phyloP scores from a whole-genome alignment of 2,888 invertebrate species.

The Hymenopus coronatus region DNA sequence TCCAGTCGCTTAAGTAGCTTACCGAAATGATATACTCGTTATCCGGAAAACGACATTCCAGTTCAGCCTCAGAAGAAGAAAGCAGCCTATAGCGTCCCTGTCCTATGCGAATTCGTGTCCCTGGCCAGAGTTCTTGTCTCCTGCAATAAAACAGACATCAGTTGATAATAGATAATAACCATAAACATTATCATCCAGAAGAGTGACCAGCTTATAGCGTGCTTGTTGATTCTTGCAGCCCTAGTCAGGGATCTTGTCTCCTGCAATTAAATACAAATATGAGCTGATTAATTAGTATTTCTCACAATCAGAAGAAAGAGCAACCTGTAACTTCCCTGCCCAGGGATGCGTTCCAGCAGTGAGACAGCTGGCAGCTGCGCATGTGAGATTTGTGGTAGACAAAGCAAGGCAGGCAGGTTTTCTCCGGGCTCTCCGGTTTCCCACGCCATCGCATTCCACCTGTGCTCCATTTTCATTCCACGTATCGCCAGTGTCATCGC shows the following conservation, averaged over 20 bases:
- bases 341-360: too few relatives aligned
- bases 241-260: too few relatives aligned
- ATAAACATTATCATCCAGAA: neutral
- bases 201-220: constrained; percentile 36
- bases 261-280: too few relatives aligned
- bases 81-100: constrained; percentile 38
- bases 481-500: too few relatives aligned
- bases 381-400: too few relatives aligned
- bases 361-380: too few relatives aligned
- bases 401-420: too few relatives aligned
- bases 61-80: constrained; percentile 37
- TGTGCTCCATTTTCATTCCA: too few relatives aligned
- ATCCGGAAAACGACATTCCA: constrained; percentile 39
- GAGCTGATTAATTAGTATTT: too few relatives aligned
- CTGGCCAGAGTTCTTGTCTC: neutral
- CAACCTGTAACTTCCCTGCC: constrained; percentile 37
- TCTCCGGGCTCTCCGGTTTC: too few relatives aligned
- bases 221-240: constrained; percentile 36
- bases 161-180: too few relatives aligned
- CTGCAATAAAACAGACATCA: neutral
- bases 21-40: constrained; percentile 38
- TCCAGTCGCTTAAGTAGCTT: constrained; percentile 20
- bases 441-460: too few relatives aligned
- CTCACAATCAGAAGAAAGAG: constrained; percentile 16
- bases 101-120: constrained; percentile 37